phyloP scores from a whole-genome alignment of 2,888 invertebrate genomes.

The Acheta domesticus region DNA sequence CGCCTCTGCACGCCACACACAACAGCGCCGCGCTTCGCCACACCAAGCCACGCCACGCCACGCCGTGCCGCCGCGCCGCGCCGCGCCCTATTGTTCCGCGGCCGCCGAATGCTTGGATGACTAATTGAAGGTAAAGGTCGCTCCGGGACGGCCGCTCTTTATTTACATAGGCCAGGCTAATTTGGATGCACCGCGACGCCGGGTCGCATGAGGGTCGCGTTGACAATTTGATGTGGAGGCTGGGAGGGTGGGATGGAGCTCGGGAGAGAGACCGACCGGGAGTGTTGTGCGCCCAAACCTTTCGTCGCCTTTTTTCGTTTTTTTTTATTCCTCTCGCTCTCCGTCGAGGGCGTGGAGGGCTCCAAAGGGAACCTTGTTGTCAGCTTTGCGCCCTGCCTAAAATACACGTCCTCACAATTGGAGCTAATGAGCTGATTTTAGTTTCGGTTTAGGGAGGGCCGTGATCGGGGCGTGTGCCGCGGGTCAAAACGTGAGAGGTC shows the following conservation, averaged over 20 bases:
- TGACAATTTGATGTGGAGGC: not conserved
- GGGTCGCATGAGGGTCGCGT: not conserved
- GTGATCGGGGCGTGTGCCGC: not conserved
- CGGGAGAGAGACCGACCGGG: not conserved
- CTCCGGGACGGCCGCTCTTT: not conserved
- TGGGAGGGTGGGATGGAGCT: not conserved
- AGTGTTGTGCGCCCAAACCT: not conserved
- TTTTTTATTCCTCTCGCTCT: not conserved
- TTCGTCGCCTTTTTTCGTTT: conserved; percentile 2
- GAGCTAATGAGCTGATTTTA: conserved; percentile 9
- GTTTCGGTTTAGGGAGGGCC: not conserved
- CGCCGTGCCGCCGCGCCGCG: not conserved
- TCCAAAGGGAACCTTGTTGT: not conserved
- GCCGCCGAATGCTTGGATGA: conserved; percentile 10
- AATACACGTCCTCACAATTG: not conserved
- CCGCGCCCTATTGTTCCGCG: not conserved
- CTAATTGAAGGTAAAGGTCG: conserved; percentile 18
- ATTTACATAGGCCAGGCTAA: not conserved
- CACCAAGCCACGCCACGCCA: too few species aligned
- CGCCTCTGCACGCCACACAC: too few species aligned
- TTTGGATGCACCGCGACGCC: not conserved
- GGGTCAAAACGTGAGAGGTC: not conserved
- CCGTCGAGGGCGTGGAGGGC: not conserved
- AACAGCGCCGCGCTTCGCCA: too few species aligned
- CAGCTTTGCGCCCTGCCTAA: not conserved